A percentile compares a stretch with the other conserved stretches of the same genome.
These are phyloP conservation scores for Trogon surrucura DNA, from an alignment of 2,113 vertebrate species.

Conservation along the genomic window DNA sequence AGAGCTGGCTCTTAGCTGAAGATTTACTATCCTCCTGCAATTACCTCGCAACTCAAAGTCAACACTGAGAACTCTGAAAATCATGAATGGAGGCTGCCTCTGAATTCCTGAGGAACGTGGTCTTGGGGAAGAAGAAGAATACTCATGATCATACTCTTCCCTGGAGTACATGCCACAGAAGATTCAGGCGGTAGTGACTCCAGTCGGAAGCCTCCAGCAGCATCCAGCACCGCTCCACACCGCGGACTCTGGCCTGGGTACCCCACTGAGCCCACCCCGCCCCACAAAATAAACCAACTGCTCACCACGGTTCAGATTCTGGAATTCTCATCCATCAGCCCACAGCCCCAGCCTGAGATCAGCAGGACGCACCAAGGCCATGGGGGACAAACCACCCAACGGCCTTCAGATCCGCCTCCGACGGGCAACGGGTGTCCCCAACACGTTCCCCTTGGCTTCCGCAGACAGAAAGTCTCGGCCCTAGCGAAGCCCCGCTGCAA, in stretches of 20 bases:
- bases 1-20: neutral
- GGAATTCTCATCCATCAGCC: neutral
- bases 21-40: neutral
- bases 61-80: neutral
- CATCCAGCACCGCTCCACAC: neutral
- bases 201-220: neutral
- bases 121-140: neutral
- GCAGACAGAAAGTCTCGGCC: neutral
- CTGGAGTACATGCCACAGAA: neutral
- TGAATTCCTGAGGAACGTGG: neutral
- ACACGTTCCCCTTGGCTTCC: neutral
- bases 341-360: neutral
- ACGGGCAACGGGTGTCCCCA: neutral
- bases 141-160: neutral
- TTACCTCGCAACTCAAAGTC: neutral
- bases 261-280: neutral
- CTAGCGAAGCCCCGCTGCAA: neutral
- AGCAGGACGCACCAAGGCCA: neutral
- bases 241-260: accelerated
- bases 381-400: neutral
- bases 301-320: no score
- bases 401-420: neutral
- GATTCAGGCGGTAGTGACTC: neutral
- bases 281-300: neutral
- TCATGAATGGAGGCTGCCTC: neutral